Conservation (phyloP, 2,888 invertebrate genomes). For the Masnerella sp. region DNA sequence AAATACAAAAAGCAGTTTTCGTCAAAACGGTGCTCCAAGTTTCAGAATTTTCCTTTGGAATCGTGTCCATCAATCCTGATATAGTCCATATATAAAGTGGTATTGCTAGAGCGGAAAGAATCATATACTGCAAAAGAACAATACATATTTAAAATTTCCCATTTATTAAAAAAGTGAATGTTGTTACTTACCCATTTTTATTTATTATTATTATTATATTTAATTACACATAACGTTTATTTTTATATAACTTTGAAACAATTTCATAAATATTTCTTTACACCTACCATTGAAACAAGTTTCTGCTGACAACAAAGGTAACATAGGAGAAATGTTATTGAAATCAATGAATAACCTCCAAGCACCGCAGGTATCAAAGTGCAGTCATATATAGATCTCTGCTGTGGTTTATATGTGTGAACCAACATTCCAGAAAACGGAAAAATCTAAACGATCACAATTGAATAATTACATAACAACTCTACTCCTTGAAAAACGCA, state of each 20-base stretch:
- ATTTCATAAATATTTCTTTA: no score
- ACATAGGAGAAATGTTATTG: slow-evolving; percentile 53
- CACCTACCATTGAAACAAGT: slow-evolving; percentile 36
- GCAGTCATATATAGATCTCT: slow-evolving; percentile 49
- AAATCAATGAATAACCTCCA: slow-evolving; percentile 58
- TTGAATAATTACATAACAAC: no score
- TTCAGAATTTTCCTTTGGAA: slow-evolving; percentile 35
- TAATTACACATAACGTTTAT: background rate
- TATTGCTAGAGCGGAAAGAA: slow-evolving; percentile 41
- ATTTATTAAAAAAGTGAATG: no score
- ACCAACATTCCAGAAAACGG: slow-evolving; percentile 57
- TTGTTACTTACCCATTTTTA: no score
- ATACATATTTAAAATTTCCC: background rate
- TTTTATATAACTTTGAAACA: background rate
- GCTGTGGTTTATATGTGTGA: slow-evolving; percentile 51
- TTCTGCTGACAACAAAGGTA: slow-evolving; percentile 46
- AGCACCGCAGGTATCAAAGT: slow-evolving; percentile 59
- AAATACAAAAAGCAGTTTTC: slow-evolving; percentile 54
- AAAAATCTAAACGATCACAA: slow-evolving; percentile 36
- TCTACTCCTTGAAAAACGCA: no score
- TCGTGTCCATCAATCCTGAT: slow-evolving; percentile 57
- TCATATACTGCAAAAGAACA: slow-evolving; percentile 45
- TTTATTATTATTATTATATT: background rate
- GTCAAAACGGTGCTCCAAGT: slow-evolving; percentile 46
- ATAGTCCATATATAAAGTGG: slow-evolving; percentile 58